These are phyloP conservation scores for Sphaerophoria rueppellii DNA, from an alignment of 2,888 invertebrate species.

Conservation along the genomic window DNA sequence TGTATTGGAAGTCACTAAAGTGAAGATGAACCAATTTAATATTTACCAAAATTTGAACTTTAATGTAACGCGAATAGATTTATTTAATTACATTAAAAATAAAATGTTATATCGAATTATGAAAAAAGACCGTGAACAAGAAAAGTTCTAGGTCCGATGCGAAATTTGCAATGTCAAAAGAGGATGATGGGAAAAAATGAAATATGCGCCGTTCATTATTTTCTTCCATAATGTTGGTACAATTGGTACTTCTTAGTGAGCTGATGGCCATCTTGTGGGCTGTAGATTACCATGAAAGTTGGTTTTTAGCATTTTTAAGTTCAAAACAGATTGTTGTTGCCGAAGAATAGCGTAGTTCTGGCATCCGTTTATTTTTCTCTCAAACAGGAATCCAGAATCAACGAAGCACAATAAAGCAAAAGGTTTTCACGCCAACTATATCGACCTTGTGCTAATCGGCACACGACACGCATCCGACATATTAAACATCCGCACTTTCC, in stretches of 20 bases:
- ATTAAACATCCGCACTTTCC: no score
- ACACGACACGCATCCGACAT: no score
- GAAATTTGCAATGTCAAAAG: slow-evolving; percentile 60
- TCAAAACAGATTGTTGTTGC: not conserved
- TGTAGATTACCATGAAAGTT: not conserved
- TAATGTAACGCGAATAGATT: not conserved
- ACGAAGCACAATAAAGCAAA: no score
- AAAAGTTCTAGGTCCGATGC: slow-evolving; percentile 37
- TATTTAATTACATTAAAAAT: slow-evolving; percentile 58
- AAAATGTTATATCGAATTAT: slow-evolving; percentile 11
- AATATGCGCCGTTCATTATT: slow-evolving; percentile 42
- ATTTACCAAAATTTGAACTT: slow-evolving; percentile 22
- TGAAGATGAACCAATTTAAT: not conserved
- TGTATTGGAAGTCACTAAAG: slow-evolving; percentile 1
- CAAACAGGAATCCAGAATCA: no score
- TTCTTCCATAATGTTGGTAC: slow-evolving; percentile 26
- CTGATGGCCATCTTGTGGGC: slow-evolving; percentile 1
- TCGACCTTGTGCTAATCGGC: no score
- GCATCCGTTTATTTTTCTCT: no score
- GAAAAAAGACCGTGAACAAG: slow-evolving; percentile 1
- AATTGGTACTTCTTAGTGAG: slow-evolving; percentile 13
- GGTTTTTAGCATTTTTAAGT: not conserved
- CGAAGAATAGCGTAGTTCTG: no score
- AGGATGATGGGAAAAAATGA: slow-evolving; percentile 26
- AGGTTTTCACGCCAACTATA: no score